Evolutionary conservation across 2,888 invertebrate species (phyloP).

Genomic region (Xiphydria camelus): DNA sequence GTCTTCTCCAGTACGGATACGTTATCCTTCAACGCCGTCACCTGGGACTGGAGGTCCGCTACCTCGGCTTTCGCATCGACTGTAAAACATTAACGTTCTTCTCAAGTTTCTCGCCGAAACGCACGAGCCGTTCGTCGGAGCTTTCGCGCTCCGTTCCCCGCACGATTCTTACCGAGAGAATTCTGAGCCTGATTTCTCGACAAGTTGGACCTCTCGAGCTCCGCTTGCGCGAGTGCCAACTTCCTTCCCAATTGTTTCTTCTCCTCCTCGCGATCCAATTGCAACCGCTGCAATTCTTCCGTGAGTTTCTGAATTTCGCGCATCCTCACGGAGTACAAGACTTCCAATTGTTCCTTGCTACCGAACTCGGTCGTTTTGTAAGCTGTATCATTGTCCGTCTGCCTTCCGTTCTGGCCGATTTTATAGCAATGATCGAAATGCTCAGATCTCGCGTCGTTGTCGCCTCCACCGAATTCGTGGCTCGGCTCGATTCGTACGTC

Average conservation of each 20-base stretch:
- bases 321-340: slow-evolving; percentile 55
- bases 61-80: slow-evolving; percentile 50
- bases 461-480: slow-evolving; percentile 35
- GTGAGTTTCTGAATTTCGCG: slow-evolving; percentile 49
- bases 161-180: slow-evolving; percentile 64
- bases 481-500: slow-evolving; percentile 32
- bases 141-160: no score
- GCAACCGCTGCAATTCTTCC: slow-evolving; percentile 40
- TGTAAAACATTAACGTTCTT: slow-evolving; percentile 26
- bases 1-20: slow-evolving; percentile 44
- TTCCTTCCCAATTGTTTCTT: slow-evolving; percentile 62
- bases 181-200: slow-evolving; percentile 68
- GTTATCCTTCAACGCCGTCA: slow-evolving; percentile 38
- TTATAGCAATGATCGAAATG: slow-evolving; percentile 47
- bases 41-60: slow-evolving; percentile 40
- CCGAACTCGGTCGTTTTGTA: slow-evolving; percentile 44
- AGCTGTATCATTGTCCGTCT: slow-evolving; percentile 32
- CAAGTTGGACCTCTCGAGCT: slow-evolving; percentile 64
- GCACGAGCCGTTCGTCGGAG: no score
- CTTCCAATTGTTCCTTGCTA: slow-evolving; percentile 56
- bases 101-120: no score
- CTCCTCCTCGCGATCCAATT: slow-evolving; percentile 41
- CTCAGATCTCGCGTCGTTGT: slow-evolving; percentile 41
- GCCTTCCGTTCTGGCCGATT: slow-evolving; percentile 42
- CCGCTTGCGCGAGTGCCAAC: slow-evolving; percentile 64